A percentile compares a stretch with the other conserved stretches of the same genome.
Evolutionary conservation across 2,113 vertebrate genomes (phyloP).

Genomic region (Perca fluviatilis): DNA sequence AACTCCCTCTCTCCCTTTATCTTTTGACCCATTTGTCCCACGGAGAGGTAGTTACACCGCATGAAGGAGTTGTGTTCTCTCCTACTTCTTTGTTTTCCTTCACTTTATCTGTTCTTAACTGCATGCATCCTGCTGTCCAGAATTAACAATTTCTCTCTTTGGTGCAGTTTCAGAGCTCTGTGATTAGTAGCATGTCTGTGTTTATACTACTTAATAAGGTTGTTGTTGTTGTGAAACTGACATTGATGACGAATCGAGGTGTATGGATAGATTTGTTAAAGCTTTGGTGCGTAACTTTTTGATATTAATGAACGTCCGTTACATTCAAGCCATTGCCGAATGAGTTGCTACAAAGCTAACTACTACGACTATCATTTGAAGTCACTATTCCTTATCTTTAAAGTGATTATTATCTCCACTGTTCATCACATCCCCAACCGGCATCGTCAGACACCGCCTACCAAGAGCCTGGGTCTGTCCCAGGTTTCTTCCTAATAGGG

Average conservation of each 20-base stretch:
- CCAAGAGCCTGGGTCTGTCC: too few relatives aligned
- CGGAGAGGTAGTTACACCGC: slow-evolving; percentile 89
- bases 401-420: too few relatives aligned
- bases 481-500: too few relatives aligned
- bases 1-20: slow-evolving; percentile 99
- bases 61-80: slow-evolving; percentile 58
- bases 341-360: too few relatives aligned
- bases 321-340: too few relatives aligned
- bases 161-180: slow-evolving; percentile 32
- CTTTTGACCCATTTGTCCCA: slow-evolving; percentile 90
- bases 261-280: neutral
- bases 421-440: too few relatives aligned
- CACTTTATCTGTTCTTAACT: slow-evolving; percentile 9
- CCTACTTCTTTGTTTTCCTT: slow-evolving; percentile 6
- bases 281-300: too few relatives aligned
- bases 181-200: slow-evolving; percentile 44
- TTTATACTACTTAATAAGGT: neutral
- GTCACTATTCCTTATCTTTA: too few relatives aligned
- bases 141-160: slow-evolving; percentile 3
- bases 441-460: too few relatives aligned
- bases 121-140: slow-evolving; percentile 48
- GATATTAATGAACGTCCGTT: too few relatives aligned
- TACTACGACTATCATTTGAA: too few relatives aligned
- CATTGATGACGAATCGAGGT: neutral
- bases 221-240: neutral